Evolutionary conservation across 2,797 vertebrate species (phyloP), one percentile per base, ranked within the genome.

Genomic region (Phataginus tetradactyla): DNA sequence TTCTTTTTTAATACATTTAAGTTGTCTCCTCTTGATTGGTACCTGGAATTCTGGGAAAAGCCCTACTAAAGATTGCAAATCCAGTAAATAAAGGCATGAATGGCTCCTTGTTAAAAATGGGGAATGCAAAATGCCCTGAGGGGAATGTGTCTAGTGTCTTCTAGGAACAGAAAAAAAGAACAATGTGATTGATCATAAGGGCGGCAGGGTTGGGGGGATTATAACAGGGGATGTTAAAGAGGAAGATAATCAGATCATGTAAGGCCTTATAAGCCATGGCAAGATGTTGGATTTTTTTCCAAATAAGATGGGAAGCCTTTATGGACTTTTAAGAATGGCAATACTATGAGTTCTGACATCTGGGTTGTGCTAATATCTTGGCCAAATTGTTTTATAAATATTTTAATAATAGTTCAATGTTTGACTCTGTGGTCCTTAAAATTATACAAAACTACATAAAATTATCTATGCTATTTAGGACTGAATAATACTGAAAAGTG

Each of bases 401-500:
- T 80, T 83, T 85, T 63, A 63, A 68, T 49, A 79, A 83, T 32
- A 78, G 45, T 74, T 66, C 32, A 25, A 23, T 3, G 27, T 91
- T 93, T 95, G 39, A 84, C 21, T 69, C 8, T 18, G 21, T 15
- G 88, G 8, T 4, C 27, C 3, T 90, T 87, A 79, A 87, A 92
- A 34, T 71, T 39, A 32, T 32, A 55, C 3, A 83, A 51, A 21
- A 11, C 4, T 7, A 34, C 29, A 42, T 86, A 86, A n/a, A 86
- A 57, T 42, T 90, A 51, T 94, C 69, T 57, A 27, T 92, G 8
- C 17, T 75, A 34, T 59, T 61, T 20, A 72, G 5, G 68, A n/a
- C 80, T 61, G 34, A 7, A 4, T 66, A 66, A 4, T 51, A 63
- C 45, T n/a, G 7, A 39, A 37, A 57, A 45, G 11, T 34, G 27